Evolutionary conservation across 53 echinoderm and acorn worm genomes (phyloP).

Genomic region (Astropecten irregularis): DNA sequence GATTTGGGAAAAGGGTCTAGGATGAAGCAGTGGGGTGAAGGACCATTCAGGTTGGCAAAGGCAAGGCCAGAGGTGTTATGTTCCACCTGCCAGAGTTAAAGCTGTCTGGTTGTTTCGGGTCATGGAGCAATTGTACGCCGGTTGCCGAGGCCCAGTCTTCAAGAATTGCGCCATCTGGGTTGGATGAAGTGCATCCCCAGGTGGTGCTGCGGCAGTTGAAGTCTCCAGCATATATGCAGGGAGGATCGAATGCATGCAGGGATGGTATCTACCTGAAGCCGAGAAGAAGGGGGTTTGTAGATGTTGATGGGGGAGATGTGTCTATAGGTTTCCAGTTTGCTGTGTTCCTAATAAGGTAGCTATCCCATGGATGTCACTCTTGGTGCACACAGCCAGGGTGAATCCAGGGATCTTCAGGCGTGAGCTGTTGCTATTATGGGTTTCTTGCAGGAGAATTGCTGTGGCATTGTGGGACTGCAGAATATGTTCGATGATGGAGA

Average conservation of each 20-base stretch:
- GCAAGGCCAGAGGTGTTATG: slow-evolving; percentile 51
- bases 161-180: slow-evolving; percentile 33
- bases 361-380: slow-evolving; percentile 20
- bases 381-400: slow-evolving; percentile 47
- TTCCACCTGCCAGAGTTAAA: slow-evolving; percentile 58
- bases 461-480: slow-evolving; percentile 24
- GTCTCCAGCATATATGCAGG: slow-evolving; percentile 17
- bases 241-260: slow-evolving; percentile 15
- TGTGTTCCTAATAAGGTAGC: slow-evolving; percentile 5
- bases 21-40: slow-evolving; percentile 20
- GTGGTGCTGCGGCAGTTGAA: slow-evolving; percentile 32
- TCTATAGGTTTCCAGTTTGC: slow-evolving; percentile 39
- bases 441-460: slow-evolving; percentile 50
- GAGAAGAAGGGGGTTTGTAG: slow-evolving; percentile 47
- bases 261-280: slow-evolving; percentile 43
- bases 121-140: slow-evolving; percentile 33
- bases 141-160: slow-evolving; percentile 56
- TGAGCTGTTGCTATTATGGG: slow-evolving; percentile 26
- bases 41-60: slow-evolving; percentile 13
- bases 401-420: slow-evolving; percentile 50
- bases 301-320: slow-evolving; percentile 39
- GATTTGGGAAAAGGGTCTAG: slow-evolving; percentile 41
- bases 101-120: slow-evolving; percentile 37
- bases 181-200: slow-evolving; percentile 43
- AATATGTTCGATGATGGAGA: slow-evolving; percentile 36